phyloP scores from a whole-genome alignment of 2,113 vertebrate genomes.

The Oryzias melastigma region DNA sequence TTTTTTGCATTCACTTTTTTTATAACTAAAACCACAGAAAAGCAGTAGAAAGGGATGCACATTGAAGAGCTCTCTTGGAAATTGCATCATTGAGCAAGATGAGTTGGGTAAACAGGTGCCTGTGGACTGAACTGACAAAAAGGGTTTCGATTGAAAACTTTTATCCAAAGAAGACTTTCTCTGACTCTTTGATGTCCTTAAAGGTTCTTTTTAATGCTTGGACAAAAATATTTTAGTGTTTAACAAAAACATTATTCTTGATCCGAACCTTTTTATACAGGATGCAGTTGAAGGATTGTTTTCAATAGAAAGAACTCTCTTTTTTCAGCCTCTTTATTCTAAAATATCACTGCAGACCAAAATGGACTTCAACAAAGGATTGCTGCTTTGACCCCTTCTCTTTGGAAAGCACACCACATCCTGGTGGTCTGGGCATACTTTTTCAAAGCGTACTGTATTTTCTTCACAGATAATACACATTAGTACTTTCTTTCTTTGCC shows the following conservation, averaged over 20 bases:
- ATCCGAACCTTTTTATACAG: no score
- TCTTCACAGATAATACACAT: not conserved
- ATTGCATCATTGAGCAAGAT: not conserved
- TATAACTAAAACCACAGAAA: not conserved
- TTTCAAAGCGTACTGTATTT: not conserved
- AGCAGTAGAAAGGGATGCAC: not conserved
- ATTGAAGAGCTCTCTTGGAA: not conserved
- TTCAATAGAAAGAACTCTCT: no score
- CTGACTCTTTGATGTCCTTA: conserved; percentile 13
- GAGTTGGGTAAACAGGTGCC: conserved; percentile 9
- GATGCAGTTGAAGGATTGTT: no score
- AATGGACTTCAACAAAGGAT: no score
- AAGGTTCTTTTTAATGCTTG: conserved; percentile 14
- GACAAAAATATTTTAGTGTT: no score
- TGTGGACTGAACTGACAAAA: conserved; percentile 4
- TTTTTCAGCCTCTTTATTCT: no score
- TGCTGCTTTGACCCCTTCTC: not conserved
- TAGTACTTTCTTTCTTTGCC: not conserved
- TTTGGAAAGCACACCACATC: not conserved
- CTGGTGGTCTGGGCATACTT: not conserved
- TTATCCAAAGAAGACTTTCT: conserved; percentile 10
- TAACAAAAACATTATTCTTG: no score
- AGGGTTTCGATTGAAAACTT: no score
- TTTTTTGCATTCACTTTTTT: conserved; percentile 3
- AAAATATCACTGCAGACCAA: no score